phyloP scores from a whole-genome alignment of 2,797 vertebrate genomes.

The Hylomyscus alleni region DNA sequence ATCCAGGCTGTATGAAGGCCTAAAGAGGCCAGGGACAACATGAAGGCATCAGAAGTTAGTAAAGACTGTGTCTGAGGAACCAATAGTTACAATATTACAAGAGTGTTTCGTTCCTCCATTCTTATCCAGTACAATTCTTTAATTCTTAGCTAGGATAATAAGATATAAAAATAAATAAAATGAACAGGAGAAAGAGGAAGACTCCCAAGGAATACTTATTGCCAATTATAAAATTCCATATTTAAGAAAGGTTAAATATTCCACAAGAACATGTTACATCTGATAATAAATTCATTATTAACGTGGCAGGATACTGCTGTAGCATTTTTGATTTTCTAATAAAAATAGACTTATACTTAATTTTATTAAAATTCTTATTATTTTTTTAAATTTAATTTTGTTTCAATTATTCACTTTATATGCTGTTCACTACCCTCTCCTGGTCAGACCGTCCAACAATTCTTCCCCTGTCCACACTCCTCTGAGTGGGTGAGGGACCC shows the following conservation, averaged over 20 bases:
- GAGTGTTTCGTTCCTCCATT: too few relatives aligned
- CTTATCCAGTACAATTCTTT: not conserved
- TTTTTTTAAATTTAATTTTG: not conserved
- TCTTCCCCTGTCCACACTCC: not conserved
- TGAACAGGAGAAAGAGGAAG: not conserved
- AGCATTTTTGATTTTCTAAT: not conserved
- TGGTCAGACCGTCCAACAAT: not conserved
- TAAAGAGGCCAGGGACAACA: not conserved
- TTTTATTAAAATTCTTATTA: not conserved
- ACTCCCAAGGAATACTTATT: not conserved
- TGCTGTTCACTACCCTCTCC: not conserved
- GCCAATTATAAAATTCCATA: not conserved
- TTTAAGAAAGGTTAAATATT: not conserved
- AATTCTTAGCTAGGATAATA: not conserved
- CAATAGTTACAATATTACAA: not conserved
- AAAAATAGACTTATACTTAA: not conserved
- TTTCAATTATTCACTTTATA: not conserved
- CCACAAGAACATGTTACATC: not conserved
- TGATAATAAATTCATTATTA: not conserved
- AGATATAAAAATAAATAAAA: not conserved
- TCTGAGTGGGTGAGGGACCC: not conserved
- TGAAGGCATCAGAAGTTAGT: not conserved
- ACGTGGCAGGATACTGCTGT: too few relatives aligned
- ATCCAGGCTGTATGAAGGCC: not conserved
- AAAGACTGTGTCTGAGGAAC: not conserved